These are phyloP conservation scores for Phalanger gymnotis DNA, from an alignment of 2,797 vertebrate species.

Conservation along the genomic window DNA sequence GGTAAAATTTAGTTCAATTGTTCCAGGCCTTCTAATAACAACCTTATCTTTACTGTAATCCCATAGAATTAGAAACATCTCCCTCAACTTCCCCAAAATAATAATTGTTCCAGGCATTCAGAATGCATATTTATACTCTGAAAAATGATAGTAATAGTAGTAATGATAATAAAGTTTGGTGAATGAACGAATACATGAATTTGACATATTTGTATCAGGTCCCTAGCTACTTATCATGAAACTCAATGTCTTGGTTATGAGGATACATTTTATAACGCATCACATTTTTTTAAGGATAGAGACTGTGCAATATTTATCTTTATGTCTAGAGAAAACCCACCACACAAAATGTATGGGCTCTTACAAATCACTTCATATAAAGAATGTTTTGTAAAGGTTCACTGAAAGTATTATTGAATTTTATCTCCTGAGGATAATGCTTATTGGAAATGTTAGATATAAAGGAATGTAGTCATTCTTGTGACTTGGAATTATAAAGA, in stretches of 20 bases:
- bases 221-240: neutral
- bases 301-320: neutral
- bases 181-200: neutral
- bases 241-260: neutral
- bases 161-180: neutral
- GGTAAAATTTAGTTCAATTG: conserved; percentile 52
- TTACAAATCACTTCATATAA: neutral
- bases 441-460: neutral
- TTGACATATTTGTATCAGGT: neutral
- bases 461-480: neutral
- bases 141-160: neutral
- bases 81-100: neutral
- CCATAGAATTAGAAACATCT: neutral
- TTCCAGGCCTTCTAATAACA: conserved; percentile 21
- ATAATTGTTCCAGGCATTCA: neutral
- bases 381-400: neutral
- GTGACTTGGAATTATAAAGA: neutral
- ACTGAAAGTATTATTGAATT: neutral
- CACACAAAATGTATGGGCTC: neutral
- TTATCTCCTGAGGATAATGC: neutral
- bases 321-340: neutral
- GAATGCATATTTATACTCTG: neutral
- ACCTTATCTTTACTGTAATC: neutral
- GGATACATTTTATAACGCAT: neutral
- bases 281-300: neutral